Percentiles rank a stretch among this genome's conserved stretches.
phyloP scores from a whole-genome alignment of 2,888 invertebrate species.

The Apamea anceps region DNA sequence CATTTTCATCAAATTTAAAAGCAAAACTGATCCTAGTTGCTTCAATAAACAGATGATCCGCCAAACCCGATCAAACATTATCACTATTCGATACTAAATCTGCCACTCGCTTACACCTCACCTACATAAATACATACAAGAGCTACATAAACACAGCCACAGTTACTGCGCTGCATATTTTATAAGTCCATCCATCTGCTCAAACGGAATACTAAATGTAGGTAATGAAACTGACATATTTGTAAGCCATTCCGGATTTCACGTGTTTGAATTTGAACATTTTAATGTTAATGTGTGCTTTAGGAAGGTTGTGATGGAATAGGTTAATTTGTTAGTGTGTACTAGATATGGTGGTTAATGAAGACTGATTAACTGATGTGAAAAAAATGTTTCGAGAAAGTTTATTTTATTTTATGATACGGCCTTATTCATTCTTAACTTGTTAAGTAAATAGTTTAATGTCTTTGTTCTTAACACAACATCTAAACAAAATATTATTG shows the following conservation, averaged over 20 bases:
- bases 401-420: too few relatives aligned
- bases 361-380: too few relatives aligned
- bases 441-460: too few relatives aligned
- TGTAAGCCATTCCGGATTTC: slow-evolving; percentile 26
- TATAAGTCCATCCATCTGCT: slow-evolving; percentile 49
- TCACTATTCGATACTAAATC: slow-evolving; percentile 9
- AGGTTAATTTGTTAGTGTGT: slow-evolving; percentile 7
- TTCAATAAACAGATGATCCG: background rate
- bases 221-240: slow-evolving; percentile 55
- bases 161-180: slow-evolving; percentile 61
- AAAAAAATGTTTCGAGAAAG: too few relatives aligned
- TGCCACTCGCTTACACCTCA: slow-evolving; percentile 26
- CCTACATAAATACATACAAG: slow-evolving; percentile 12
- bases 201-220: slow-evolving; percentile 67
- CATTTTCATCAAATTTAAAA: background rate
- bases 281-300: slow-evolving; percentile 28
- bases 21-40: background rate
- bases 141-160: slow-evolving; percentile 31
- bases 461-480: too few relatives aligned
- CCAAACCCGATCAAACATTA: background rate
- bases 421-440: background rate
- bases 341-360: too few relatives aligned
- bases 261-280: slow-evolving; percentile 42
- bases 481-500: background rate
- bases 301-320: slow-evolving; percentile 1